Conservation (phyloP, 2,113 vertebrate species). For the Lethenteron reissneri region DNA sequence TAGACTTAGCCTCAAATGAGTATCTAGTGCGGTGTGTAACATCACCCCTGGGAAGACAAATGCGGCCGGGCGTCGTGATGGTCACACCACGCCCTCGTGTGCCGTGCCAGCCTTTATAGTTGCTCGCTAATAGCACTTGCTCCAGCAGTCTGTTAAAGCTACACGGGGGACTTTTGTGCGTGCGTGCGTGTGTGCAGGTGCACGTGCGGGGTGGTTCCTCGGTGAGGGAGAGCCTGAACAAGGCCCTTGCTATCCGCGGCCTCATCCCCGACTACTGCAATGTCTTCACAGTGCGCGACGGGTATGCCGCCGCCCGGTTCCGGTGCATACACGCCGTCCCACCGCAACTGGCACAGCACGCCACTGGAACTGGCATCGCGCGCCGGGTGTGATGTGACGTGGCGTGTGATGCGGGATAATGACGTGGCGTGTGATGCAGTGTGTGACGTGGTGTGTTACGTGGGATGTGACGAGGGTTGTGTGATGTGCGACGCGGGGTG, state of each 20-base stretch:
- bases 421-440: background rate
- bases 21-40: background rate
- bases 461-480: background rate
- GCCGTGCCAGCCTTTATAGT: background rate
- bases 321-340: background rate
- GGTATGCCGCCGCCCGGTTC: slow-evolving; percentile 19
- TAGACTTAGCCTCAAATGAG: background rate
- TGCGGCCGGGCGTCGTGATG: background rate
- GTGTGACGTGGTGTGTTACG: background rate
- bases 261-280: slow-evolving; percentile 93
- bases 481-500: background rate
- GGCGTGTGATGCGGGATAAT: background rate
- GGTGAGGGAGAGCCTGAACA: slow-evolving; percentile 83
- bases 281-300: slow-evolving; percentile 68
- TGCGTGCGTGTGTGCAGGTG: slow-evolving; percentile 29
- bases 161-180: background rate
- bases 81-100: background rate
- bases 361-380: background rate
- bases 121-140: background rate
- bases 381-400: background rate
- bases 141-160: background rate
- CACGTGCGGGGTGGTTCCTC: slow-evolving; percentile 91
- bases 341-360: background rate
- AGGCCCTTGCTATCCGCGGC: slow-evolving; percentile 94
- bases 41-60: background rate